Evolutionary conservation across 2,888 invertebrate genomes (phyloP).

Genomic region (Drosophila fulvimacula): DNA sequence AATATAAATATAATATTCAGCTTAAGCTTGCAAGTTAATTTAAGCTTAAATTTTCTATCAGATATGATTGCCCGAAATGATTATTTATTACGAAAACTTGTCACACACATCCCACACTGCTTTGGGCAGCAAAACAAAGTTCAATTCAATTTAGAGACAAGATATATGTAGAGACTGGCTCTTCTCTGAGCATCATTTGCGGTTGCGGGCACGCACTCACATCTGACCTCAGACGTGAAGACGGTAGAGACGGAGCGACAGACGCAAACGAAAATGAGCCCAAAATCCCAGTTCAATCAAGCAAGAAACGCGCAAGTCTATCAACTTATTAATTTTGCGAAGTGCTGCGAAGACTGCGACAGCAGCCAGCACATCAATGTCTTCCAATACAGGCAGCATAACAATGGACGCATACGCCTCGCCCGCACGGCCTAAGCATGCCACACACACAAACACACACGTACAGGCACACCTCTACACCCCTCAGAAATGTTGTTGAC

Average conservation of each 20-base stretch:
- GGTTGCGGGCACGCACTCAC: neutral
- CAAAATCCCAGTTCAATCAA: conserved; percentile 60
- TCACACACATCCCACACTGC: neutral
- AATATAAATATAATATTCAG: too few species aligned
- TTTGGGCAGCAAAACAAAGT: conserved; percentile 7
- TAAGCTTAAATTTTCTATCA: neutral
- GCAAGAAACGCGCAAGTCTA: conserved; percentile 72
- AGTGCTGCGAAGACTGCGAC: conserved; percentile 65
- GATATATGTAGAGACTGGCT: neutral
- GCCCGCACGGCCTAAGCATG: conserved; percentile 30
- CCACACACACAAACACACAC: conserved; percentile 16
- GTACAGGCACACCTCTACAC: conserved; percentile 18
- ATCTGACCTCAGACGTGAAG: conserved; percentile 18
- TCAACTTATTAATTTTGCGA: conserved; percentile 83
- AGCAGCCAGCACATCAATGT: conserved; percentile 64
- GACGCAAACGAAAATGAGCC: conserved; percentile 15
- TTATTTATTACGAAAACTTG: conserved; percentile 8
- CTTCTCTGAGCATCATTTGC: neutral
- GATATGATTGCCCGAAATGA: neutral
- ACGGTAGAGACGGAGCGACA: neutral
- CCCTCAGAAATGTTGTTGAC: conserved; percentile 39
- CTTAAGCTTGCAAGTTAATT: neutral
- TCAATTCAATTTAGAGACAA: conserved; percentile 7
- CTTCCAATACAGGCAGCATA: conserved; percentile 68
- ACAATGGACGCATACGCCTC: conserved; percentile 55